Conservation (phyloP, 2,113 vertebrate genomes). For the Cinclus cinclus region DNA sequence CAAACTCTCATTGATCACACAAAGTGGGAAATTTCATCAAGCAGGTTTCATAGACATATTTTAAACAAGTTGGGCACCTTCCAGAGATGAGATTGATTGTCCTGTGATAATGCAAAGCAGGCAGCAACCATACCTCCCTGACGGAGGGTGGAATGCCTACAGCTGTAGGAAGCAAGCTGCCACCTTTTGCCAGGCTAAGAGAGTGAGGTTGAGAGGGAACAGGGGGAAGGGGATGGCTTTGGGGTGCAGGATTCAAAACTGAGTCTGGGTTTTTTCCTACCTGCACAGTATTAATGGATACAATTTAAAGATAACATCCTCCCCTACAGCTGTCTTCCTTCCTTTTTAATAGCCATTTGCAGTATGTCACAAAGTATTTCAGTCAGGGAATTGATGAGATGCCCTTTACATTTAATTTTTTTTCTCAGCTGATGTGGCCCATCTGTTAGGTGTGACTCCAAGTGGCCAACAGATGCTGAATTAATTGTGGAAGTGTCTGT, state of each 20-base stretch:
- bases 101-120: neutral
- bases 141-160: neutral
- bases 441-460: neutral
- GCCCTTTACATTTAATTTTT: neutral
- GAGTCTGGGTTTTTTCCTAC: neutral
- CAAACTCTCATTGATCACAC: neutral
- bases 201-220: neutral
- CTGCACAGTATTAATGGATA: neutral
- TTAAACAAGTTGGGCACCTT: neutral
- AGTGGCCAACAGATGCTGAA: neutral
- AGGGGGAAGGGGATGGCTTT: neutral
- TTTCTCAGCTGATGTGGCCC: neutral
- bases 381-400: neutral
- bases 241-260: neutral
- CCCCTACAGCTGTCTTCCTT: neutral
- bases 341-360: neutral
- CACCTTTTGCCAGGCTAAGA: neutral
- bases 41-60: neutral
- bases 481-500: neutral
- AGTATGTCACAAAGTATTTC: neutral
- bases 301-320: neutral
- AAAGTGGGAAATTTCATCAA: neutral
- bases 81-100: neutral
- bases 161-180: neutral
- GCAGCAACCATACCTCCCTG: accelerated